Percentiles rank a stretch among this genome's conserved stretches.
Evolutionary conservation across 2,888 invertebrate genomes (phyloP).

Genomic region (Orthosia incerta): DNA sequence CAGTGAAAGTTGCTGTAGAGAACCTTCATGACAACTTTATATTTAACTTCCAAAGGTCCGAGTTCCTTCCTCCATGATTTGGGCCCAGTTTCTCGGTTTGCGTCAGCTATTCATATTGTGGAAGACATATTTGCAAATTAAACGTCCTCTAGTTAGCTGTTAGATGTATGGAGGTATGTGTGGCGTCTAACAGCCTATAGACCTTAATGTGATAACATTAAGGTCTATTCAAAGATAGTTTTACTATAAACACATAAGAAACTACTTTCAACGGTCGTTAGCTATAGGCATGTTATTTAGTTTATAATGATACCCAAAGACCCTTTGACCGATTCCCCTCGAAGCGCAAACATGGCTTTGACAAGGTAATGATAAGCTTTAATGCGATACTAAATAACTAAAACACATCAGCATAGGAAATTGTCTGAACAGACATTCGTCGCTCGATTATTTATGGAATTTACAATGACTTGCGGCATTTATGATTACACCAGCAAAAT

Average conservation of each 20-base stretch:
- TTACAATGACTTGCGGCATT: constrained; percentile 46
- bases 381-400: constrained; percentile 48
- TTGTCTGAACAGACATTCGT: constrained; percentile 39
- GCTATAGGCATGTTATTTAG: neutral
- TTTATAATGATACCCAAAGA: constrained; percentile 6
- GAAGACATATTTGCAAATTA: constrained; percentile 10
- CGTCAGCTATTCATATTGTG: neutral
- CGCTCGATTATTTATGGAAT: constrained; percentile 60
- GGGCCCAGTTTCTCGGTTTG: neutral
- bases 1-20: constrained; percentile 14
- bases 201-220: too few species aligned
- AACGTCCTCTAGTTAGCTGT: neutral
- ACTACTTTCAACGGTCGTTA: neutral
- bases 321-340: neutral
- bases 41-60: constrained; percentile 21
- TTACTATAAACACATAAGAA: neutral
- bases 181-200: neutral
- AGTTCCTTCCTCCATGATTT: neutral
- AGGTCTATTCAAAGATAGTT: constrained; percentile 4
- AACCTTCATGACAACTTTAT: constrained; percentile 18
- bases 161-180: neutral
- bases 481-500: constrained; percentile 44
- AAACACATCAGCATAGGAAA: constrained; percentile 51
- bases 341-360: constrained; percentile 24
- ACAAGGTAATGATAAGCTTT: constrained; percentile 14